These are phyloP conservation scores for Thinocorus orbignyianus DNA, from an alignment of 2,113 vertebrate genomes.

Conservation along the genomic window DNA sequence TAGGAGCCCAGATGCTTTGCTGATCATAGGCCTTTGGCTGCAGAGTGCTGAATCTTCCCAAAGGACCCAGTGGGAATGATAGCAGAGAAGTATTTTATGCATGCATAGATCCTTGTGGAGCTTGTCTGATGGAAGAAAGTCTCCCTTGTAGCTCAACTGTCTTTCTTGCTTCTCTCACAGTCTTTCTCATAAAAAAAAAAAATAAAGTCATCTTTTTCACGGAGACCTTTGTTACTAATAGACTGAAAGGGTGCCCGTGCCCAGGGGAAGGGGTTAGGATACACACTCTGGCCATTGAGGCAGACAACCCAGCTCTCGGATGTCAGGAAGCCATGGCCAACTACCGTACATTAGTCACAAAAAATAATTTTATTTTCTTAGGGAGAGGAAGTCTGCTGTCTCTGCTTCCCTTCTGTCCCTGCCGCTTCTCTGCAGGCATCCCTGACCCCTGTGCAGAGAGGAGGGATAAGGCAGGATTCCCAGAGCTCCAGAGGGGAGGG, in stretches of 20 bases:
- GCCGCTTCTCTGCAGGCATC: neutral
- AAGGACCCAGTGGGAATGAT: neutral
- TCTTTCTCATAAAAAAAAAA: neutral
- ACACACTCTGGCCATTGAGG: neutral
- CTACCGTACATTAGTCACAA: neutral
- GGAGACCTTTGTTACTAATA: neutral
- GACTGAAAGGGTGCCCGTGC: neutral
- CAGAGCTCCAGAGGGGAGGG: neutral
- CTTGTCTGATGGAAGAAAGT: neutral
- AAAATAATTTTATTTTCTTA: neutral
- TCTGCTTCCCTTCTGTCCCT: neutral
- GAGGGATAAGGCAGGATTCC: neutral
- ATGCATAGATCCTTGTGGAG: neutral
- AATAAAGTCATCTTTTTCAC: neutral
- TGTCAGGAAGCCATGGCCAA: neutral
- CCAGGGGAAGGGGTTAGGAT: neutral
- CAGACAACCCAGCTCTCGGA: neutral
- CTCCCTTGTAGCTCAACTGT: neutral
- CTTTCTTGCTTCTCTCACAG: neutral
- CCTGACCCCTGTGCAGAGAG: neutral
- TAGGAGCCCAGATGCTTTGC: conserved; percentile 40
- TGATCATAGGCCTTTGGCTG: neutral
- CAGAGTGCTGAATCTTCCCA: conserved; percentile 1
- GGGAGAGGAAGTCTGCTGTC: neutral
- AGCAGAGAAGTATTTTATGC: neutral